phyloP scores from a whole-genome alignment of 2,888 invertebrate species.

The Agrochola macilenta region DNA sequence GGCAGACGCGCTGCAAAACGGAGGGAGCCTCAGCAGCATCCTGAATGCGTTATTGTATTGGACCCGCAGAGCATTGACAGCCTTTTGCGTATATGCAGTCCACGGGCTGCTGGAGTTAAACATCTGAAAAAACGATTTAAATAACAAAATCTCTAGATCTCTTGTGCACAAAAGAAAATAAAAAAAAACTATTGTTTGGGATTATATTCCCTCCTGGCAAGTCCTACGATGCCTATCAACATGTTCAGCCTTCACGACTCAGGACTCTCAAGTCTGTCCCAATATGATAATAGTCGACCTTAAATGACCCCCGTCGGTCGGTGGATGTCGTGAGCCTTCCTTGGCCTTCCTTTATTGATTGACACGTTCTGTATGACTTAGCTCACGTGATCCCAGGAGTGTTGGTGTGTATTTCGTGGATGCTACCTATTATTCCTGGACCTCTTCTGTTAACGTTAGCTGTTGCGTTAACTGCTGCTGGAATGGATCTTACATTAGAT shows the following conservation, averaged over 20 bases:
- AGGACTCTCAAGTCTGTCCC: too few species aligned
- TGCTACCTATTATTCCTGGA: slow-evolving; percentile 78
- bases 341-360: not conserved
- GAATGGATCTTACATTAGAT: slow-evolving; percentile 91
- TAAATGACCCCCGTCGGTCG: not conserved
- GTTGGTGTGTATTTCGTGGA: slow-evolving; percentile 80
- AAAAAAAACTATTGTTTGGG: not conserved
- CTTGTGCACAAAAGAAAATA: too few species aligned
- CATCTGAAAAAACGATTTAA: too few species aligned
- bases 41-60: too few species aligned
- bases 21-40: too few species aligned
- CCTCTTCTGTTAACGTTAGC: slow-evolving; percentile 81
- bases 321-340: not conserved
- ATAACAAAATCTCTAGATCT: too few species aligned
- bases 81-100: too few species aligned
- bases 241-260: not conserved
- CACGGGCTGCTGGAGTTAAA: too few species aligned
- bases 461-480: slow-evolving; percentile 90
- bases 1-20: too few species aligned
- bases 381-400: slow-evolving; percentile 90
- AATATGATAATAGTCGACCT: not conserved
- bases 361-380: slow-evolving; percentile 65
- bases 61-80: too few species aligned
- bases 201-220: not conserved
- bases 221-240: not conserved